A percentile compares a stretch with the other conserved stretches of the same genome.
phyloP scores from a whole-genome alignment of 2,113 vertebrate genomes.

The Hirundichthys speculiger region DNA sequence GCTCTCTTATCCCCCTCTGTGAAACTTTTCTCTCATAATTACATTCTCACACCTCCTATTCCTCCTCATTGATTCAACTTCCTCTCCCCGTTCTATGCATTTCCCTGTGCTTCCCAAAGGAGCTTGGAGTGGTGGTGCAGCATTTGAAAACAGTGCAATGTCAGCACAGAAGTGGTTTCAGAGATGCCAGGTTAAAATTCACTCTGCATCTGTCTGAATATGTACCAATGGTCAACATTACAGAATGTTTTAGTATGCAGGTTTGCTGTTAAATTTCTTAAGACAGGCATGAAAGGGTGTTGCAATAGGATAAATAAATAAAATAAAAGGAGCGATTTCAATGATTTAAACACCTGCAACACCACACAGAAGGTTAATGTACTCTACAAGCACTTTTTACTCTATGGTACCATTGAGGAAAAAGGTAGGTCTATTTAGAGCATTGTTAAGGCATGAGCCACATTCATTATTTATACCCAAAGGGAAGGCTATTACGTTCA shows the following conservation, averaged over 20 bases:
- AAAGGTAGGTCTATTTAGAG: constrained; percentile 4
- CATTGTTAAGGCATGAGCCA: constrained; percentile 20
- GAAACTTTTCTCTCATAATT: constrained; percentile 54
- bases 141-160: constrained; percentile 43
- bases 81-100: constrained; percentile 28
- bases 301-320: constrained; percentile 32
- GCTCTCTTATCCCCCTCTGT: constrained; percentile 27
- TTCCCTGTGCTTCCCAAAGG: constrained; percentile 35
- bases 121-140: constrained; percentile 23
- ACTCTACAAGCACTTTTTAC: background rate
- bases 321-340: constrained; percentile 31
- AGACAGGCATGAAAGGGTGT: constrained; percentile 16
- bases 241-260: constrained; percentile 25
- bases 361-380: constrained; percentile 10
- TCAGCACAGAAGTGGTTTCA: constrained; percentile 38
- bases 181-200: constrained; percentile 51
- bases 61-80: constrained; percentile 54
- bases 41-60: constrained; percentile 47
- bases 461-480: constrained; percentile 36
- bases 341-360: constrained; percentile 34
- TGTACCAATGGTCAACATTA: constrained; percentile 44
- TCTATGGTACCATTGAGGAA: constrained; percentile 2
- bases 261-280: constrained; percentile 30
- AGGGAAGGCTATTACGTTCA: constrained; percentile 18
- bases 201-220: background rate